Conservation (phyloP, 2,113 vertebrate genomes). For the Varanus salvator region DNA sequence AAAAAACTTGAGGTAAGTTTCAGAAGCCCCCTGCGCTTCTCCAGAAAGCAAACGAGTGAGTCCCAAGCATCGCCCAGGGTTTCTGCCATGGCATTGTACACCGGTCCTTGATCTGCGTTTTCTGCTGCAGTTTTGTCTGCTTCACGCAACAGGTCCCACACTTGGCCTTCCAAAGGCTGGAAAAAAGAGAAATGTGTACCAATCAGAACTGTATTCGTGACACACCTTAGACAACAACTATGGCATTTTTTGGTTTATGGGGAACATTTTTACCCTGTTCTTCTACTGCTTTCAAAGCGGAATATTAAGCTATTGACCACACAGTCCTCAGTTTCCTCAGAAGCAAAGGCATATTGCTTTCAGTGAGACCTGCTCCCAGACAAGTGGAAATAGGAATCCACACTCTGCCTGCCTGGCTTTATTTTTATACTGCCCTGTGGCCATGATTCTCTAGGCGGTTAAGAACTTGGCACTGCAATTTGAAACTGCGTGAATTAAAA, state of each 20-base stretch:
- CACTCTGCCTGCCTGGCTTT: too few relatives aligned
- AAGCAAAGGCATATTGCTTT: too few relatives aligned
- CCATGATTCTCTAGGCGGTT: too few relatives aligned
- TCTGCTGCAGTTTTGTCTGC: conserved; percentile 83
- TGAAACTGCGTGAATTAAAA: not conserved
- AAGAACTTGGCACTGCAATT: not conserved
- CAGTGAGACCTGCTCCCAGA: too few relatives aligned
- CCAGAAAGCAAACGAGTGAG: conserved; percentile 81
- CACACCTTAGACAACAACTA: not conserved
- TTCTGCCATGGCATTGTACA: conserved; percentile 86
- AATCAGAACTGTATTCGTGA: not conserved
- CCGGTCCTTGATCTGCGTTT: conserved; percentile 75
- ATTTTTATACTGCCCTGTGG: too few relatives aligned
- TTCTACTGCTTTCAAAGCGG: too few relatives aligned
- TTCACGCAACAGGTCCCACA: conserved; percentile 83
- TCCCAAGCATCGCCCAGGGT: conserved; percentile 89
- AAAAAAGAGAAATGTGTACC: not conserved
- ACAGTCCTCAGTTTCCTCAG: not conserved
- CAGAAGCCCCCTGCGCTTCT: conserved; percentile 84
- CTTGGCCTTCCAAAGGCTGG: conserved; percentile 85
- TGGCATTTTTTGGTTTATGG: not conserved
- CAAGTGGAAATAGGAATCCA: too few relatives aligned
- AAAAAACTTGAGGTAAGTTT: conserved; percentile 84
- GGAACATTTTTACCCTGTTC: too few relatives aligned
- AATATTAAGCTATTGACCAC: not conserved